Conservation (phyloP, 2,888 invertebrate genomes). For the Mechanitis messenoides region DNA sequence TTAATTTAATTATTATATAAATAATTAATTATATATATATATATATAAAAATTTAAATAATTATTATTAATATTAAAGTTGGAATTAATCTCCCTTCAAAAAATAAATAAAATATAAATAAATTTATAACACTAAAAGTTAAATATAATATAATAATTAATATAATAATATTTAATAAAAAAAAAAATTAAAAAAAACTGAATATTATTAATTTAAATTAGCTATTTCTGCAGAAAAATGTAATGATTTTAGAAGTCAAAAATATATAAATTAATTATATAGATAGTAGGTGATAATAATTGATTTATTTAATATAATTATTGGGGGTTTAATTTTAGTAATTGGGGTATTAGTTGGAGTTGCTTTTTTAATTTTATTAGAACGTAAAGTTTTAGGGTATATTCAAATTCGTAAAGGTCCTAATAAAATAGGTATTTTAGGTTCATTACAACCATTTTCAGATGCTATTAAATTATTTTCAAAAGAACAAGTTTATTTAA, state of each 20-base stretch:
- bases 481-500: slow-evolving; percentile 78
- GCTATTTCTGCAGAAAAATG: slow-evolving; percentile 83
- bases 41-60: slow-evolving; percentile 34
- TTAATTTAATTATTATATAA: no score
- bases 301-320: slow-evolving; percentile 34
- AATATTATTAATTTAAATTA: slow-evolving; percentile 48
- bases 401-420: slow-evolving; percentile 6
- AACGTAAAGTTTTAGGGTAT: slow-evolving; percentile 55
- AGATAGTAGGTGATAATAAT: slow-evolving; percentile 65
- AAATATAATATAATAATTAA: no score
- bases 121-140: no score
- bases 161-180: no score
- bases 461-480: slow-evolving; percentile 85
- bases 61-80: no score
- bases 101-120: slow-evolving; percentile 44
- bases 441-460: slow-evolving; percentile 80
- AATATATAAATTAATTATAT: slow-evolving; percentile 73
- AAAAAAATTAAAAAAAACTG: slow-evolving; percentile 55
- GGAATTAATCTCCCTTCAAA: no score
- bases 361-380: slow-evolving; percentile 83
- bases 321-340: slow-evolving; percentile 71
- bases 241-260: slow-evolving; percentile 82
- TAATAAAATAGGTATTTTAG: slow-evolving; percentile 18
- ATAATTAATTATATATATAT: no score
- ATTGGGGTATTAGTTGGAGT: slow-evolving; percentile 79